phyloP scores from a whole-genome alignment of 2,888 invertebrate species.

The Pammene aurita region DNA sequence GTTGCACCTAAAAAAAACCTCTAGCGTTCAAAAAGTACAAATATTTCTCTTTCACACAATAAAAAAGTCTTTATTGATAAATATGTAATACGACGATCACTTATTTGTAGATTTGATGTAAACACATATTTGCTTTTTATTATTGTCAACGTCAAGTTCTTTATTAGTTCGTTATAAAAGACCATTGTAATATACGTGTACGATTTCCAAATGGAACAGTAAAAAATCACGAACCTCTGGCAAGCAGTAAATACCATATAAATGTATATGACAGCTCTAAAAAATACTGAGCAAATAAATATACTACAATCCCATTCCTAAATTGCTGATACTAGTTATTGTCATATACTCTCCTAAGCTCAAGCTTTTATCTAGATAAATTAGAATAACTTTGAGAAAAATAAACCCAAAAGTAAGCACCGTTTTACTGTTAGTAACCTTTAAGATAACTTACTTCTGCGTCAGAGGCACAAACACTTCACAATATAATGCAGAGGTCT shows the following conservation, averaged over 20 bases:
- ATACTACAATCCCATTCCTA: background rate
- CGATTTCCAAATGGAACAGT: slow-evolving; percentile 20
- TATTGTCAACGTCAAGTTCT: slow-evolving; percentile 1
- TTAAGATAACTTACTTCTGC: slow-evolving; percentile 27
- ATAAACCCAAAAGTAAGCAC: slow-evolving; percentile 29
- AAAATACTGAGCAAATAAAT: slow-evolving; percentile 15
- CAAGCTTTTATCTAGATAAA: slow-evolving; percentile 19
- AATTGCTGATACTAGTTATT: background rate
- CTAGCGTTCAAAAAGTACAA: slow-evolving; percentile 2
- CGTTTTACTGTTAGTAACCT: slow-evolving; percentile 29
- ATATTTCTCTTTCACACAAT: slow-evolving; percentile 12
- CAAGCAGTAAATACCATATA: slow-evolving; percentile 14
- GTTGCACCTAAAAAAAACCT: background rate
- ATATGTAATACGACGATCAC: too few species aligned
- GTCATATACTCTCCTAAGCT: background rate
- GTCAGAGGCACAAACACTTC: slow-evolving; percentile 29
- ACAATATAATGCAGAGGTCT: slow-evolving; percentile 41
- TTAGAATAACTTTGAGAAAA: slow-evolving; percentile 18
- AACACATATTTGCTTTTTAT: background rate
- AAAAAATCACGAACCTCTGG: slow-evolving; percentile 31
- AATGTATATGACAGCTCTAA: slow-evolving; percentile 7
- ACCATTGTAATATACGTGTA: background rate
- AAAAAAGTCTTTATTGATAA: slow-evolving; percentile 12
- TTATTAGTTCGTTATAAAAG: slow-evolving; percentile 3
- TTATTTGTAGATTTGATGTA: slow-evolving; percentile 13